A percentile compares a stretch with the other conserved stretches of the same genome.
These are phyloP conservation scores for Pristionchus maxplancki DNA, from an alignment of 2,888 invertebrate species.

Conservation along the genomic window DNA sequence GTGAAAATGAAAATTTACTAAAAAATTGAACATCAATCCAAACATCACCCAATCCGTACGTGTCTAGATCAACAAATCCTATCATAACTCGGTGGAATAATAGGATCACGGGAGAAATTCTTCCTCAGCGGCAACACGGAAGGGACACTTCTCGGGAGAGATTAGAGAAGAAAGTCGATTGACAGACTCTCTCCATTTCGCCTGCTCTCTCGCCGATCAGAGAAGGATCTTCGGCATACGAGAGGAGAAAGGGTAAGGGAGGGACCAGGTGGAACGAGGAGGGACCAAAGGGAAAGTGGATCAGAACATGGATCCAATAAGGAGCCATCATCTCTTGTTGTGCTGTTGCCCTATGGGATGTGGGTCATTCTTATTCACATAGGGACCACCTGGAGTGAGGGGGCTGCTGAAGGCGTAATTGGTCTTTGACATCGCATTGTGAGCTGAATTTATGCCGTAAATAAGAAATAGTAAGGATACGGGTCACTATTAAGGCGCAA, in stretches of 20 bases:
- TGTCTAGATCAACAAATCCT: not conserved
- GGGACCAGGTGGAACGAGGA: not conserved
- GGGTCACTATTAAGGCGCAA: too few species aligned
- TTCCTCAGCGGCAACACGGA: not conserved
- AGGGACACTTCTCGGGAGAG: not conserved
- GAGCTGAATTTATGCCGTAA: too few species aligned
- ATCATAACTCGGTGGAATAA: not conserved
- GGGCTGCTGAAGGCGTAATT: too few species aligned
- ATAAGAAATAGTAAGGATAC: too few species aligned
- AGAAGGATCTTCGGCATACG: not conserved
- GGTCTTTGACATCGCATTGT: too few species aligned
- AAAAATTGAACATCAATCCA: too few species aligned
- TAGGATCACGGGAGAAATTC: not conserved
- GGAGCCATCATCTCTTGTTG: conserved; percentile 13
- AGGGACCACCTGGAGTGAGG: not conserved
- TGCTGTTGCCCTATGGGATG: not conserved
- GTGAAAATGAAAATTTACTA: too few species aligned
- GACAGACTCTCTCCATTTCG: not conserved
- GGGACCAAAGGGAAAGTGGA: not conserved
- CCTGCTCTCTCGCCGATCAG: not conserved
- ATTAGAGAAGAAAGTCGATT: not conserved
- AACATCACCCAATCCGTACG: too few species aligned
- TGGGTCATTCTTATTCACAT: not conserved
- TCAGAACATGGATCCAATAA: not conserved
- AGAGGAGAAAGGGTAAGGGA: not conserved